Percentiles rank a stretch among this genome's conserved stretches.
These are phyloP conservation scores for Alces alces DNA, from an alignment of 2,113 vertebrate genomes.

Conservation along the genomic window DNA sequence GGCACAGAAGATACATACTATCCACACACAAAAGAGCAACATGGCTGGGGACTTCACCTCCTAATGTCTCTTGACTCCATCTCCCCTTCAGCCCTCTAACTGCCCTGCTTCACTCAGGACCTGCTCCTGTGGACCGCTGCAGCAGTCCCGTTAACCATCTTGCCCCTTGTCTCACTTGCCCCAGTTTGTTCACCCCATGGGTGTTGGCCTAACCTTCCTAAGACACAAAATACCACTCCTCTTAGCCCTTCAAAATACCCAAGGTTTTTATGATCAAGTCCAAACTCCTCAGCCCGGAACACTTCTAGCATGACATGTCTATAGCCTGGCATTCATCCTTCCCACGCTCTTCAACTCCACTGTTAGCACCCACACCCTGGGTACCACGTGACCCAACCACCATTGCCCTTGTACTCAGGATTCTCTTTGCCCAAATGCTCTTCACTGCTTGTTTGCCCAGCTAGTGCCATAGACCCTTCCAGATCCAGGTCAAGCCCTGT, in stretches of 20 bases:
- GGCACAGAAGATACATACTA: neutral
- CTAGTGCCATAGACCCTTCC: neutral
- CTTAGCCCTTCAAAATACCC: neutral
- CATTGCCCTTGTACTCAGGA: rapidly evolving
- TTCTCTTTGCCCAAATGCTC: neutral
- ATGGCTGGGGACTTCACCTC: neutral
- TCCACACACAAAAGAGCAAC: neutral
- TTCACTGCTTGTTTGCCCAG: too few species aligned
- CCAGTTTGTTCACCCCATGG: neutral
- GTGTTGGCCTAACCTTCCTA: neutral
- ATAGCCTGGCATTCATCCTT: rapidly evolving
- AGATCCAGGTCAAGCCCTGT: neutral
- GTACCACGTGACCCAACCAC: rapidly evolving
- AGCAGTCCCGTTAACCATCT: neutral
- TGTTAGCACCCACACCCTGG: too few species aligned
- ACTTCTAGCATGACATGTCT: rapidly evolving
- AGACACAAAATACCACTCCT: neutral
- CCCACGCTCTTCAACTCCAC: neutral
- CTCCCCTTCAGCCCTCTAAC: too few species aligned
- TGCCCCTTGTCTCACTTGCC: neutral
- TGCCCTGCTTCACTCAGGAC: neutral
- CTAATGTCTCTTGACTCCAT: neutral
- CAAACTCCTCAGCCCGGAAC: neutral
- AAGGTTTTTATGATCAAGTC: neutral
- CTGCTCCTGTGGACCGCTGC: neutral